A percentile compares a stretch with the other conserved stretches of the same genome.
These are phyloP conservation scores for Trypoxylon attenuatum DNA, from an alignment of 2,888 invertebrate species.

Conservation along the genomic window DNA sequence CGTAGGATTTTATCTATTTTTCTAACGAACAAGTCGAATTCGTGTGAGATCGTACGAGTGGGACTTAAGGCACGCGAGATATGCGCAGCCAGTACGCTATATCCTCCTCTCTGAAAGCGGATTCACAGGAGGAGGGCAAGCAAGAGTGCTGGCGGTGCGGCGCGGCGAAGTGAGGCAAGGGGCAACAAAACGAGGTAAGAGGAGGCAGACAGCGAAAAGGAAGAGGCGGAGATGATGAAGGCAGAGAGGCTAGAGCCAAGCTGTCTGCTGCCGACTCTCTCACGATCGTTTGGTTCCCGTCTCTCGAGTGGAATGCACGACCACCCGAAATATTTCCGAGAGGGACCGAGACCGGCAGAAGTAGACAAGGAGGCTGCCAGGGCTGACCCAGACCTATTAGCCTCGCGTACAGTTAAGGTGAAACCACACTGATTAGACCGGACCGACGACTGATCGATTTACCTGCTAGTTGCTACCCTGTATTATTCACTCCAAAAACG, in stretches of 20 bases:
- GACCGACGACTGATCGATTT: constrained; percentile 19
- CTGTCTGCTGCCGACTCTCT: constrained; percentile 66
- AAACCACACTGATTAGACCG: constrained; percentile 12
- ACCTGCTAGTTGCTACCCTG: too few species aligned
- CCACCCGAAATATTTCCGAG: constrained; percentile 20
- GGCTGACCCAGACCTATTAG: constrained; percentile 17
- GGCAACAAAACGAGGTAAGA: too few species aligned
- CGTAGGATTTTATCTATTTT: too few species aligned
- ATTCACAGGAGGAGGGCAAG: background rate
- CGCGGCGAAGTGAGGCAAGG: background rate
- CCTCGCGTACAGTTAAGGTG: constrained; percentile 9
- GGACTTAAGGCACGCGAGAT: background rate
- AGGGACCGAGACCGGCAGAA: background rate
- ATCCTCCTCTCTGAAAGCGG: background rate
- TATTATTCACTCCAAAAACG: too few species aligned
- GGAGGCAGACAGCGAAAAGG: constrained; percentile 46
- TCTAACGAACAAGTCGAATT: too few species aligned
- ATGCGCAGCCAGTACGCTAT: background rate
- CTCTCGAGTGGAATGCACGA: constrained; percentile 14
- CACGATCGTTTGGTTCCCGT: background rate
- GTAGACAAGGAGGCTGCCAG: background rate
- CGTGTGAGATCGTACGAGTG: background rate
- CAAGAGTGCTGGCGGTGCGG: constrained; percentile 2
- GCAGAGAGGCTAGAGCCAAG: constrained; percentile 65
- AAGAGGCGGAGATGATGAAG: constrained; percentile 61